phyloP scores from a whole-genome alignment of 1,140 invertebrate genomes.

The Ceratoteleas bidentatus region DNA sequence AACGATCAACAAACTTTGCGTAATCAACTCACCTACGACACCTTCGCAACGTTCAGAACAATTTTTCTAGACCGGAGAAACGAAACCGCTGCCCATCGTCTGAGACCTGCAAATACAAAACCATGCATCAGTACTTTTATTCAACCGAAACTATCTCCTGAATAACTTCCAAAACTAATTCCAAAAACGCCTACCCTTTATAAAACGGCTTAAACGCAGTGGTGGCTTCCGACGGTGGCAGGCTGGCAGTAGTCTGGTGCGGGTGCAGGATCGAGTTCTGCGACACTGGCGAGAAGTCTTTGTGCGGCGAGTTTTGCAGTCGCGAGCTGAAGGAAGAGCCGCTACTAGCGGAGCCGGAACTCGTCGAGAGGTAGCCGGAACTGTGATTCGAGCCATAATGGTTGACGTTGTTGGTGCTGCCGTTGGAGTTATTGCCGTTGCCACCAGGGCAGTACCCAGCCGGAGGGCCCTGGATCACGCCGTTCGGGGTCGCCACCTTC shows the following conservation, averaged over 20 bases:
- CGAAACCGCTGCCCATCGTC: constrained; percentile 84
- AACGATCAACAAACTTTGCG: constrained; percentile 25
- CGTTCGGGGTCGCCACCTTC: constrained; percentile 89
- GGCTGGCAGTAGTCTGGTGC: constrained; percentile 78
- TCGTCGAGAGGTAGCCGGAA: constrained; percentile 82
- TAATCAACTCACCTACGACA: constrained; percentile 71
- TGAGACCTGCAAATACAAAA: constrained; percentile 82
- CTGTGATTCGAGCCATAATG: constrained; percentile 80
- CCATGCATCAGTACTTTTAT: background rate
- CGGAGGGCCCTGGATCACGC: constrained; percentile 83
- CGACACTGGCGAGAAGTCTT: constrained; percentile 80
- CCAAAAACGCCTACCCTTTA: constrained; percentile 86
- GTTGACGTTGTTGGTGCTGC: constrained; percentile 72
- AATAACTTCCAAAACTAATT: background rate
- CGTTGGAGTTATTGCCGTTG: constrained; percentile 73
- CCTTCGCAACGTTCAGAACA: constrained; percentile 20
- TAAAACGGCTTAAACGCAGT: constrained; percentile 93
- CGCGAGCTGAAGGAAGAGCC: constrained; percentile 80
- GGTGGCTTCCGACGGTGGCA: constrained; percentile 81
- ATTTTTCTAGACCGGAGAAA: constrained; percentile 83
- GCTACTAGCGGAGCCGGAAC: constrained; percentile 80
- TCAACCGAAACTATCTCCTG: background rate
- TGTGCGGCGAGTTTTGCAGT: constrained; percentile 83
- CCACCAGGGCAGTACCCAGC: constrained; percentile 82
- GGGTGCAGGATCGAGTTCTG: constrained; percentile 79